Evolutionary conservation across 2,797 vertebrate species (phyloP).

Genomic region (Calcarius lapponicus): DNA sequence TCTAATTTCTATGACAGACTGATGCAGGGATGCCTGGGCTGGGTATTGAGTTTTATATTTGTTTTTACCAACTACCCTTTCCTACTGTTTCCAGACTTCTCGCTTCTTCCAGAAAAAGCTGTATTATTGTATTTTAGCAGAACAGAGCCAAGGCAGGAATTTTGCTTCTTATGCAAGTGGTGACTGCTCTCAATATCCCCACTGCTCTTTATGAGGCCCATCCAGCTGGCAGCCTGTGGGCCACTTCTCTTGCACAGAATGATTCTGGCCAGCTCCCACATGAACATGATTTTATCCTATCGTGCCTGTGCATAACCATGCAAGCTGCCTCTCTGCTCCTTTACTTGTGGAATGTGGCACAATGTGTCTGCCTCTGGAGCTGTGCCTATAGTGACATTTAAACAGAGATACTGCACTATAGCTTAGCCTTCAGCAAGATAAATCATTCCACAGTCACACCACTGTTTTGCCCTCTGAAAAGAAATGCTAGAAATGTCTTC

Average conservation of each 20-base stretch:
- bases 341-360: not conserved
- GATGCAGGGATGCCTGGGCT: not conserved
- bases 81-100: not conserved
- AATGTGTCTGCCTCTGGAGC: not conserved
- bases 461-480: not conserved
- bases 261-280: not conserved
- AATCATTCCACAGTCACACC: not conserved
- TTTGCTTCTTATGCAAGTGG: not conserved
- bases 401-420: not conserved
- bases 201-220: not conserved
- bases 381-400: not conserved
- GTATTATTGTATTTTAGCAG: not conserved
- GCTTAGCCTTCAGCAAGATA: not conserved
- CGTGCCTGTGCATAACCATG: not conserved
- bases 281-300: not conserved
- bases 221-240: not conserved
- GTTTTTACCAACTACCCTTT: not conserved
- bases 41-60: not conserved
- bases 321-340: not conserved
- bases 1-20: not conserved
- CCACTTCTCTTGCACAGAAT: not conserved
- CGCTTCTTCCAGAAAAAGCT: not conserved
- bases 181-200: not conserved
- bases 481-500: not conserved
- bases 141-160: not conserved